Conservation (phyloP, 2,888 invertebrate genomes). For the Isoperla grammatica region DNA sequence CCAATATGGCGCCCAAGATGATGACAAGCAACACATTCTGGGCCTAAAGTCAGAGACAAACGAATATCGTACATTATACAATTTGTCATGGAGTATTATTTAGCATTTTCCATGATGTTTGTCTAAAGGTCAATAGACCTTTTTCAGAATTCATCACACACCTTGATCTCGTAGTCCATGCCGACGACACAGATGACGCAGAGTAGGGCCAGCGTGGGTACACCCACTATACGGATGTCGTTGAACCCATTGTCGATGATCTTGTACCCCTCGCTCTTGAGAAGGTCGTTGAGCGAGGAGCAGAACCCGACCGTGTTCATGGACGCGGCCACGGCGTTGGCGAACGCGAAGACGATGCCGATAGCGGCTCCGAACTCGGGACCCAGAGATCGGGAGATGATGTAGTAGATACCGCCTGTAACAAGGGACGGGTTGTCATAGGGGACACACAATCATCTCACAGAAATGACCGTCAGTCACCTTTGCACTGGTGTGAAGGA, state of each 20-base stretch:
- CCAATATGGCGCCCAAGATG: conserved; percentile 78
- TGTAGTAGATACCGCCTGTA: conserved; percentile 90
- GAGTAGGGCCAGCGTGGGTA: conserved; percentile 70
- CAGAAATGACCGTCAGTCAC: no score
- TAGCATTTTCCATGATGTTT: no score
- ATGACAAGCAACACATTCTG: conserved; percentile 82
- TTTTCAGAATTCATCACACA: conserved; percentile 40
- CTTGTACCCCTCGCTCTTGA: conserved; percentile 53
- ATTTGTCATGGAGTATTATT: no score
- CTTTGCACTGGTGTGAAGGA: no score
- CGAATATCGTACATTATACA: no score
- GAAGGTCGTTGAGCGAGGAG: conserved; percentile 77
- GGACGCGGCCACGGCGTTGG: conserved; percentile 92
- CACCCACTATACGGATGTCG: conserved; percentile 79
- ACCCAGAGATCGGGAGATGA: conserved; percentile 92
- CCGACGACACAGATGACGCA: conserved; percentile 85
- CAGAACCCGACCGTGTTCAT: conserved; percentile 99
- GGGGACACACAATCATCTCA: no score
- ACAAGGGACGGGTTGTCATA: no score
- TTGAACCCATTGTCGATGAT: conserved; percentile 74
- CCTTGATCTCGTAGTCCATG: conserved; percentile 96
- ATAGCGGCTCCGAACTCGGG: conserved; percentile 97
- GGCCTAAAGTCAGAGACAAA: conserved; percentile 45
- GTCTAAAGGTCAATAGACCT: background rate
- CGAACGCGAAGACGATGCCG: conserved; percentile 93